Conservation (phyloP, 2,888 invertebrate species). For the Dryadula phaetusa region DNA sequence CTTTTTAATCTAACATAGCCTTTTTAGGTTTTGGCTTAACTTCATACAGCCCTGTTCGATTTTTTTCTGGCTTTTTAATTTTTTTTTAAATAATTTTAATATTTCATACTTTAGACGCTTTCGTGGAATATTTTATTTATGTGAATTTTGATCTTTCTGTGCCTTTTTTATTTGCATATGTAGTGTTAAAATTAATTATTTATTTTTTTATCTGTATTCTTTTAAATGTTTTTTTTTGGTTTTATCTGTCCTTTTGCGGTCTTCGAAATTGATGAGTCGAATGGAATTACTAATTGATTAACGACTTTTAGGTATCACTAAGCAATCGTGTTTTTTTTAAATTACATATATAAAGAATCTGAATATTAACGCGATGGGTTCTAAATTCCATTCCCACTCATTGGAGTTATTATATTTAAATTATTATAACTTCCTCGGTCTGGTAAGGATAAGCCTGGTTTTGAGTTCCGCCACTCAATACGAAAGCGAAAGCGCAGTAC, state of each 20-base stretch:
- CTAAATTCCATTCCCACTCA: too few species aligned
- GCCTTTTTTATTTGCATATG: not conserved
- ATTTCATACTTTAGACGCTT: not conserved
- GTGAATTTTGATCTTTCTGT: not conserved
- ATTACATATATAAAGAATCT: too few species aligned
- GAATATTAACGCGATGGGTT: too few species aligned
- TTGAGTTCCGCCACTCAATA: too few species aligned
- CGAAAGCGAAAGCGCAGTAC: too few species aligned
- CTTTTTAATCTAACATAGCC: not conserved
- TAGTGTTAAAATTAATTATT: not conserved
- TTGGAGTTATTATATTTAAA: too few species aligned
- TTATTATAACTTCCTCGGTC: too few species aligned
- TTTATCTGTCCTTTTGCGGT: not conserved
- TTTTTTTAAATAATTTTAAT: slow-evolving; percentile 1
- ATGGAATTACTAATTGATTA: not conserved
- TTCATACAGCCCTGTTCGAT: slow-evolving; percentile 2
- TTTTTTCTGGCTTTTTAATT: not conserved
- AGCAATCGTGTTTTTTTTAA: too few species aligned
- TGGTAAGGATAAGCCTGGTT: too few species aligned
- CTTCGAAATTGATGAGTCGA: not conserved
- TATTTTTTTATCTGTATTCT: not conserved
- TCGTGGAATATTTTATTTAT: slow-evolving; percentile 8
- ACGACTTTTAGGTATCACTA: not conserved
- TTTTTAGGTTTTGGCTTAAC: not conserved
- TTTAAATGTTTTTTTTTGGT: not conserved